These are phyloP conservation scores for Dichetophora obliterata DNA, from an alignment of 2,888 invertebrate species.

Conservation along the genomic window DNA sequence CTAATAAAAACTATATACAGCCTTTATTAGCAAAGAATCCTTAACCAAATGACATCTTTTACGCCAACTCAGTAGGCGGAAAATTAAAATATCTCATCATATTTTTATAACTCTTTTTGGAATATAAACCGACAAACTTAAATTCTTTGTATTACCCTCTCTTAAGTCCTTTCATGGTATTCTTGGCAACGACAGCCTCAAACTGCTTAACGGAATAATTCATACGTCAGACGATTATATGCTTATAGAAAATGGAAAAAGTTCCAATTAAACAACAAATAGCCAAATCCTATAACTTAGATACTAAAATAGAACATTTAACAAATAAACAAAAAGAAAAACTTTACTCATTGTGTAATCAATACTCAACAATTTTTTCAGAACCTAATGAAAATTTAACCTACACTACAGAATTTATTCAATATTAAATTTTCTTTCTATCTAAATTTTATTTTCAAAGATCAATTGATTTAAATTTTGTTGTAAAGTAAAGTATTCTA, in stretches of 20 bases:
- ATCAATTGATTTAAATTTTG: too few species aligned
- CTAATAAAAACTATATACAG: slow-evolving; percentile 4
- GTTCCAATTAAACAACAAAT: background rate
- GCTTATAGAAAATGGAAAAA: background rate
- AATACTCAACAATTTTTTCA: too few species aligned
- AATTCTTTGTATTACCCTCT: slow-evolving; percentile 2
- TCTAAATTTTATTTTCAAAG: too few species aligned
- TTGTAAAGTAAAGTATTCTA: too few species aligned
- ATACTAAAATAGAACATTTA: background rate
- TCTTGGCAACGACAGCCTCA: background rate
- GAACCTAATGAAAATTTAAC: too few species aligned
- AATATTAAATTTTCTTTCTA: too few species aligned
- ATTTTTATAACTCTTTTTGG: background rate
- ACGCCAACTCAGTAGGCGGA: background rate
- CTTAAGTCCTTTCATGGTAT: background rate
- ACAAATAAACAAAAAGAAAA: too few species aligned
- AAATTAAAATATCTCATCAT: slow-evolving; percentile 10
- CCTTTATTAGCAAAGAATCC: background rate
- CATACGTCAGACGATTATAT: background rate
- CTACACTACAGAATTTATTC: too few species aligned
- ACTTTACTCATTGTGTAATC: too few species aligned
- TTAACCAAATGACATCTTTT: too few species aligned
- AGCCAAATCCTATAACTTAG: background rate
- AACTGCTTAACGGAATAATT: background rate
- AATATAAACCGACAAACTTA: background rate